These are phyloP conservation scores for Aviceda subcristata DNA, from an alignment of 2,113 vertebrate species.

Conservation along the genomic window DNA sequence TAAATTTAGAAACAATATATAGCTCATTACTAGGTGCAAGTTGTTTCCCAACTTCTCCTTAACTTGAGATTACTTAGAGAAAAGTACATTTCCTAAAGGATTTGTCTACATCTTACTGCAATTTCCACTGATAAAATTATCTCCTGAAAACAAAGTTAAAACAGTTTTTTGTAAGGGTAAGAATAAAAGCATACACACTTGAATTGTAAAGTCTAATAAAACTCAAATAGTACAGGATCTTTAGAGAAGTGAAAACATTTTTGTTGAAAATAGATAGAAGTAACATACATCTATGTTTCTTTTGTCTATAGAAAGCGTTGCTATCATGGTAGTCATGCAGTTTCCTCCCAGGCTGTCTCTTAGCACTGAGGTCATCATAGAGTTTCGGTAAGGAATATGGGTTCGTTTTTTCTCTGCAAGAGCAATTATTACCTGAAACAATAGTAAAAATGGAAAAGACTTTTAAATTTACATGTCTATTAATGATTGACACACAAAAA, in stretches of 20 bases:
- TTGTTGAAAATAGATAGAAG: neutral
- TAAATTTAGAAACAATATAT: neutral
- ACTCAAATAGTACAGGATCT: neutral
- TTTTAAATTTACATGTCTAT: neutral
- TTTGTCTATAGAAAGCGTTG: constrained; percentile 87
- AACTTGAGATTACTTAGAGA: neutral
- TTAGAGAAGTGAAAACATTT: neutral
- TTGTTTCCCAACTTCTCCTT: neutral
- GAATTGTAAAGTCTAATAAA: neutral
- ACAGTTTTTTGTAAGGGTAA: neutral
- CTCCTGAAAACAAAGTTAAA: neutral
- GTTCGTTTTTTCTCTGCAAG: constrained; percentile 91
- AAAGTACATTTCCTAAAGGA: neutral
- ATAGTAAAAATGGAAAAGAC: neutral
- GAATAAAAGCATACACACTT: neutral
- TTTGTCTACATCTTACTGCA: neutral
- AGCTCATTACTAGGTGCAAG: neutral
- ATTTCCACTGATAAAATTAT: neutral
- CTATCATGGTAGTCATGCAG: constrained; percentile 97
- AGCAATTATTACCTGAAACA: constrained; percentile 90
- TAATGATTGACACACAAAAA: neutral
- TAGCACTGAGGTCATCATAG: constrained; percentile 96
- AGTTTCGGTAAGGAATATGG: constrained; percentile 96
- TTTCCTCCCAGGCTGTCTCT: constrained; percentile 96
- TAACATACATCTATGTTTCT: constrained; percentile 85